These are phyloP conservation scores for Percina caprodes DNA, from an alignment of 2,113 vertebrate species.

Conservation along the genomic window DNA sequence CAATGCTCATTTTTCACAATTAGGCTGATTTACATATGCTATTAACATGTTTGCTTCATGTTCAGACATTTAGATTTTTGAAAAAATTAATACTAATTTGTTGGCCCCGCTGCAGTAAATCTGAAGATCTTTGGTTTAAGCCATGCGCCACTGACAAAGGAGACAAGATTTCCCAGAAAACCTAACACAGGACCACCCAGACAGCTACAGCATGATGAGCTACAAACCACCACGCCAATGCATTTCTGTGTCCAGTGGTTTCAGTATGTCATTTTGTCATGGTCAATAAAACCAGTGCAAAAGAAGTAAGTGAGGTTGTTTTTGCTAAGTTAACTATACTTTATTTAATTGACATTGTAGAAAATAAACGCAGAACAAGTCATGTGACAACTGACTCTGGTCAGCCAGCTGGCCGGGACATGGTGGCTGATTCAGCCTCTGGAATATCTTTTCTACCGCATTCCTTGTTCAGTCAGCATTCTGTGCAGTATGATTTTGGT, in stretches of 20 bases:
- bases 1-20: no score
- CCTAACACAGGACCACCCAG: conserved; percentile 64
- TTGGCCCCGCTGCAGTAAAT: no score
- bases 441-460: conserved; percentile 7
- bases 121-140: neutral
- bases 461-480: conserved; percentile 22
- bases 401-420: conserved; percentile 36
- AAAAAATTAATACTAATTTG: no score
- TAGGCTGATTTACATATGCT: no score
- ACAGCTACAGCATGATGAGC: conserved; percentile 32
- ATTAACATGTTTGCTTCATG: no score
- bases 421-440: conserved; percentile 41
- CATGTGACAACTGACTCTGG: conserved; percentile 25
- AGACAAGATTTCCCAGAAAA: conserved; percentile 52
- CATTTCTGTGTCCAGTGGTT: conserved; percentile 27
- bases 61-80: no score
- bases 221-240: conserved; percentile 38
- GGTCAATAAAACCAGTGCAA: conserved; percentile 33
- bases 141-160: neutral
- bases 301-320: conserved; percentile 14
- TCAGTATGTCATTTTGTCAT: conserved; percentile 27
- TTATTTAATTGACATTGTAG: conserved; percentile 28
- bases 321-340: conserved; percentile 24
- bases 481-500: conserved; percentile 4
- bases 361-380: conserved; percentile 18